A percentile compares a stretch with the other conserved stretches of the same genome.
phyloP scores from a whole-genome alignment of 2,888 invertebrate genomes.

The Ischnura elegans region DNA sequence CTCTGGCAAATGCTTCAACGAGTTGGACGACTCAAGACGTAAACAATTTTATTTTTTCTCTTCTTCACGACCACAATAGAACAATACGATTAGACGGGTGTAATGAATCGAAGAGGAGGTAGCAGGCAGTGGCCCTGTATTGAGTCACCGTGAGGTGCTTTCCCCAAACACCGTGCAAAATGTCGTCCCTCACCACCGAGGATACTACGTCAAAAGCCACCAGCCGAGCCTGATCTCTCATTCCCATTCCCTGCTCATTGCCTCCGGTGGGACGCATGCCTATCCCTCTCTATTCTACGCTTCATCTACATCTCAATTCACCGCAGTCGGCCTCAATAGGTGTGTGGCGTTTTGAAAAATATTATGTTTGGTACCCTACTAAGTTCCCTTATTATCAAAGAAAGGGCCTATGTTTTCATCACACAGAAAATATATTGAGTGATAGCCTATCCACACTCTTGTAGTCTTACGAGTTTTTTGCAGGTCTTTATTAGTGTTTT shows the following conservation, averaged over 20 bases:
- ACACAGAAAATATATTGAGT: no score
- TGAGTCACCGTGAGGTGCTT: background rate
- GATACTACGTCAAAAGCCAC: background rate
- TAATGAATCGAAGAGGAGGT: constrained; percentile 34
- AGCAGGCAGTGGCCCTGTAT: background rate
- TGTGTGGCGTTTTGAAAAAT: no score
- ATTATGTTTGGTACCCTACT: no score
- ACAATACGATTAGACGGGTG: constrained; percentile 31
- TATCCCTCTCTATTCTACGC: background rate
- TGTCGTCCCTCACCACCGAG: background rate
- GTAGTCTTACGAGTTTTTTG: no score
- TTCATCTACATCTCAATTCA: no score
- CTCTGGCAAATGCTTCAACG: background rate
- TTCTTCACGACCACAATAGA: background rate
- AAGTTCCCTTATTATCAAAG: no score
- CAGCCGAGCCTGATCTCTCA: background rate
- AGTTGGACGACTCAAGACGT: background rate
- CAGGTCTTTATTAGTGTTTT: no score
- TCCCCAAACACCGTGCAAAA: background rate
- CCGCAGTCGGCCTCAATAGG: no score
- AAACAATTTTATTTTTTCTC: background rate
- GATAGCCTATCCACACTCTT: no score
- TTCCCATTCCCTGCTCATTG: background rate
- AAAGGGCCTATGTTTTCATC: no score
- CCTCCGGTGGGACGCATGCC: background rate